Conservation (phyloP, 2,888 invertebrate species). For the Leucania comma region DNA sequence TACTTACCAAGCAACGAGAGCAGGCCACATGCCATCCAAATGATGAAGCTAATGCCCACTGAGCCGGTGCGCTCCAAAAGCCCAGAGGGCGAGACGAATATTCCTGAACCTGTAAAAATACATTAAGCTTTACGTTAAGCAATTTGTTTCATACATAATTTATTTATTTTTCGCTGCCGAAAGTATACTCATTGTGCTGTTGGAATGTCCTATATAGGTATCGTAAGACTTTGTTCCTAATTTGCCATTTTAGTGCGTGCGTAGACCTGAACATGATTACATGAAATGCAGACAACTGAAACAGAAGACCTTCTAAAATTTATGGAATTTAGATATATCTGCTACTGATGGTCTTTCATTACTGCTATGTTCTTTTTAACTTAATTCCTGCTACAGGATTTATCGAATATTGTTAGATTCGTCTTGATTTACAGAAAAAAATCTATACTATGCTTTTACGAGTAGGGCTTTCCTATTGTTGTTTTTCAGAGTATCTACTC, state of each 20-base stretch:
- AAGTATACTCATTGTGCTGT: background rate
- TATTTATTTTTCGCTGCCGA: background rate
- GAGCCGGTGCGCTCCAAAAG: constrained; percentile 97
- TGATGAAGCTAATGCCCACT: constrained; percentile 98
- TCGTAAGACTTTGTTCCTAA: background rate
- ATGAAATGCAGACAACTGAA: background rate
- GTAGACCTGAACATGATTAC: background rate
- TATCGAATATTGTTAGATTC: background rate
- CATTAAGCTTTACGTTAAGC: constrained; percentile 12
- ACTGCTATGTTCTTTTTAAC: background rate
- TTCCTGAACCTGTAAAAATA: constrained; percentile 96
- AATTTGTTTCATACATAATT: constrained; percentile 24
- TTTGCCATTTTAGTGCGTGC: too few relatives aligned
- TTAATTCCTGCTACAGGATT: background rate
- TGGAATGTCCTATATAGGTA: background rate
- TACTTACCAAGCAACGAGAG: constrained; percentile 96
- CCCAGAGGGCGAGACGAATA: constrained; percentile 99
- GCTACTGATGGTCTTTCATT: background rate
- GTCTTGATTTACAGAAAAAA: background rate
- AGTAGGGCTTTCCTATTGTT: constrained; percentile 2
- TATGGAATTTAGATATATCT: background rate
- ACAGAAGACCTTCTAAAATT: background rate
- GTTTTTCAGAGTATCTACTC: constrained; percentile 20
- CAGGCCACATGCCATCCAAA: constrained; percentile 98
- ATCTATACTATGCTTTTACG: background rate